phyloP scores from a whole-genome alignment of 2,113 vertebrate species.

The Brachyistius frenatus region DNA sequence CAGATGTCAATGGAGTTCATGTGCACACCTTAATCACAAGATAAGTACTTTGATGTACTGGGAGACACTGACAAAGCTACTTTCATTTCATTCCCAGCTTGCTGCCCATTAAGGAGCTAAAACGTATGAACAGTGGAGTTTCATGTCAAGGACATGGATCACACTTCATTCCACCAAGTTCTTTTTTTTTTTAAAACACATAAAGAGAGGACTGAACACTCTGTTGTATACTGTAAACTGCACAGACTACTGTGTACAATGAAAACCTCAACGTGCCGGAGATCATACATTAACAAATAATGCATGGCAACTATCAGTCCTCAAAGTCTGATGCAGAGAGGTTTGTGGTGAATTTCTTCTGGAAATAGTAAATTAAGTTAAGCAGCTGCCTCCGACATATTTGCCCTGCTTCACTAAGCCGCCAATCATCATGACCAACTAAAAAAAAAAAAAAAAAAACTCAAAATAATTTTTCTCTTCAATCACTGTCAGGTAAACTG shows the following conservation, averaged over 20 bases:
- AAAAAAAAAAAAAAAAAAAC: not conserved
- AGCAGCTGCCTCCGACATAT: slow-evolving; percentile 49
- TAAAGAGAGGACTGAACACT: not conserved
- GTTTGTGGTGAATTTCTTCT: slow-evolving; percentile 53
- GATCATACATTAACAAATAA: not conserved
- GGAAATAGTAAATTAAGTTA: slow-evolving; percentile 35
- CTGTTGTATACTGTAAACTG: not conserved
- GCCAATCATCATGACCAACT: slow-evolving; percentile 39
- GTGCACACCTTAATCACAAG: slow-evolving; percentile 71
- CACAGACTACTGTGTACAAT: not conserved
- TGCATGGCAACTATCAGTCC: slow-evolving; percentile 23
- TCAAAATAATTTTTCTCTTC: slow-evolving; percentile 26
- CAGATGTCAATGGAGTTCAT: slow-evolving; percentile 61
- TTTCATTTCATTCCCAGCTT: slow-evolving; percentile 36
- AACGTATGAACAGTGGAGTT: slow-evolving; percentile 21
- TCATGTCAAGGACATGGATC: slow-evolving; percentile 12
- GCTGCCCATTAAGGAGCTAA: slow-evolving; percentile 45
- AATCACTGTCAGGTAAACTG: slow-evolving; percentile 30
- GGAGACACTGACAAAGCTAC: slow-evolving; percentile 51
- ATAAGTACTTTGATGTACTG: slow-evolving; percentile 64
- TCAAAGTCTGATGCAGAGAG: slow-evolving; percentile 12
- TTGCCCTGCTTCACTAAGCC: slow-evolving; percentile 46
- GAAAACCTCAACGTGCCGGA: not conserved
- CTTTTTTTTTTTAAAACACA: slow-evolving; percentile 6
- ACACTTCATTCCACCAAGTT: not conserved